Evolutionary conservation across 2,888 invertebrate species (phyloP), one percentile per base, ranked within the genome.

Genomic region (Leptinotarsa tumamoca): DNA sequence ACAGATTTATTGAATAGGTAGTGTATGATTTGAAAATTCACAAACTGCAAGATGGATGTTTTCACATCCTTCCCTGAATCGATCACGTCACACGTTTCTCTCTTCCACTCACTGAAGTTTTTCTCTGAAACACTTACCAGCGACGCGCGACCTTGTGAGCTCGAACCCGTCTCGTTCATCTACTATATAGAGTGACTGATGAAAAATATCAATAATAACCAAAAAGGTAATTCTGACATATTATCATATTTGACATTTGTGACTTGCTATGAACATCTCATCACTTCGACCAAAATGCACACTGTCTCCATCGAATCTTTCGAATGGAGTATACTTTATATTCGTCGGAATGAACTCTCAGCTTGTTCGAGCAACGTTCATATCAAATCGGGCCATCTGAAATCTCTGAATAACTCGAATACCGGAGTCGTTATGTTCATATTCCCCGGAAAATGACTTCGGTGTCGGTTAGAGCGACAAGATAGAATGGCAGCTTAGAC

Each of bases 401-500:
- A 63, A 63, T 63, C 63, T 51, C 54, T 33, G 68, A 52, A 68
- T 68, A 68, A 51, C 68, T 50, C 15, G 68, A 68, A 68, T 68
- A 52, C 68, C 52, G 68, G 51, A 23, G 68, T 52, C 68, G 68
- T 68, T 68, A 27, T 27, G 68, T 52, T 68, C 68, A 68, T 52
- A 51, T 68, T 68, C 14, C 5, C 52, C 17, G 27, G 68, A 23
- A 51, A 52, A 68, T 54, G 68, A 54, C 23, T 27, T 54, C 51
- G n/a, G 33, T 27, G 68, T 51, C 23, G 63, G 68, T 17, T 23
- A 27, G 49, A 50, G 51, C 56, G 72, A 67, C 67, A 71, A 66
- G 61, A 33, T 23, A 68, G 61, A 73, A 76, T 73, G 73, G 68
- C 71, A 73, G 76, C 63, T 73, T 71, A 72, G 76, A 73, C 73